Conservation (phyloP, 2,797 vertebrate genomes). For the Chrosomus eos region DNA sequence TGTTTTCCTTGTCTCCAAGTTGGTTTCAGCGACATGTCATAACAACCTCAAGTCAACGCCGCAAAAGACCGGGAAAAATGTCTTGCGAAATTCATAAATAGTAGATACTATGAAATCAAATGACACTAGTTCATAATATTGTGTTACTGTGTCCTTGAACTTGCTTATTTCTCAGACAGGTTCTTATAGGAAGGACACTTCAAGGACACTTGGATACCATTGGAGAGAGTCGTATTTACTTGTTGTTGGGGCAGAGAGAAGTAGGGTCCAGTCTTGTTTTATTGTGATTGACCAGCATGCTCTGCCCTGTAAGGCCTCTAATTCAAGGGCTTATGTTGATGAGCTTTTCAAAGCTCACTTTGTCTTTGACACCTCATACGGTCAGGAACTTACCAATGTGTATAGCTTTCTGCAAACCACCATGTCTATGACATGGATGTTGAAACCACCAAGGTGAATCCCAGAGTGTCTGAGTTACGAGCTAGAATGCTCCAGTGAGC, state of each 20-base stretch:
- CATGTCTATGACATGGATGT: constrained; percentile 51
- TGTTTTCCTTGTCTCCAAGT: constrained; percentile 19
- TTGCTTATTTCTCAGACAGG: too few relatives aligned
- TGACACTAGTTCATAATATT: too few relatives aligned
- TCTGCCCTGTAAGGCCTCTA: not conserved
- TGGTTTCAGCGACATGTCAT: constrained; percentile 59
- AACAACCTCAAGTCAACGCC: constrained; percentile 52
- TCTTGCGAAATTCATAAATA: too few relatives aligned
- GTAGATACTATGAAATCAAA: too few relatives aligned
- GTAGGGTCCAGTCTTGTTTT: not conserved
- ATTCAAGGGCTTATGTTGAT: constrained; percentile 27
- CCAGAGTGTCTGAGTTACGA: constrained; percentile 49
- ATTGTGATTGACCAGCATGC: not conserved
- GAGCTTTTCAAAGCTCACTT: constrained; percentile 60
- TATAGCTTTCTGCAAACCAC: constrained; percentile 58
- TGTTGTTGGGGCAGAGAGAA: not conserved
- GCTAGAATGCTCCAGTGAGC: constrained; percentile 41
- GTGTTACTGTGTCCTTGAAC: too few relatives aligned
- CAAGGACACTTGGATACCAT: not conserved
- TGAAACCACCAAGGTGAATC: constrained; percentile 55
- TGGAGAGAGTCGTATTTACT: not conserved
- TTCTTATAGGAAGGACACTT: too few relatives aligned
- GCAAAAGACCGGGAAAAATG: constrained; percentile 34
- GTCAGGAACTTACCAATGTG: constrained; percentile 51
- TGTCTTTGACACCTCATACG: constrained; percentile 56